These are phyloP conservation scores for Grus americana DNA, from an alignment of 2,113 vertebrate genomes.

Conservation along the genomic window DNA sequence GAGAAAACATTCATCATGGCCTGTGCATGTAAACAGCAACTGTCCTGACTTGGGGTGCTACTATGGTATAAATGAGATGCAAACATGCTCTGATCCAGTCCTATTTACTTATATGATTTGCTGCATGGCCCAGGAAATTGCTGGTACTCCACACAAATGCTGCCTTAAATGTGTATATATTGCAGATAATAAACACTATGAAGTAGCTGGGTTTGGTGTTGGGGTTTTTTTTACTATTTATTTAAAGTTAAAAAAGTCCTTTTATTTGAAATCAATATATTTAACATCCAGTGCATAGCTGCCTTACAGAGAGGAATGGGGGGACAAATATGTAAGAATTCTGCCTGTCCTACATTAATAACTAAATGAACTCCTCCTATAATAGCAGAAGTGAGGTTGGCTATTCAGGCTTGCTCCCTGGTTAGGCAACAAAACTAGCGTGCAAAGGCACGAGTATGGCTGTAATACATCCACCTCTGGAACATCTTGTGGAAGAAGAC, in stretches of 20 bases:
- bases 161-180: neutral
- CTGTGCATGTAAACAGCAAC: neutral
- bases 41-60: neutral
- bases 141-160: neutral
- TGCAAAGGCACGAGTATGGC: neutral
- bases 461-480: neutral
- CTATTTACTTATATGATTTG: slow-evolving; percentile 27
- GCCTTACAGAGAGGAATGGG: neutral
- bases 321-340: neutral
- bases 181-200: neutral
- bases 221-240: neutral
- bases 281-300: neutral
- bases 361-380: neutral
- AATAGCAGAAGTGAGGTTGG: neutral
- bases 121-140: slow-evolving; percentile 6
- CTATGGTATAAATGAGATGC: neutral
- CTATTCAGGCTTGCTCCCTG: neutral
- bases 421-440: neutral
- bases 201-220: neutral
- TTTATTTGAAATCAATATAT: neutral
- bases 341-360: neutral
- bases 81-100: neutral
- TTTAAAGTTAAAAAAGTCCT: neutral
- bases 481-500: neutral
- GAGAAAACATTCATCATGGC: neutral